Percentiles rank a stretch among this genome's conserved stretches.
Conservation (phyloP, 1,140 invertebrate species). For the Megalopta genalis region DNA sequence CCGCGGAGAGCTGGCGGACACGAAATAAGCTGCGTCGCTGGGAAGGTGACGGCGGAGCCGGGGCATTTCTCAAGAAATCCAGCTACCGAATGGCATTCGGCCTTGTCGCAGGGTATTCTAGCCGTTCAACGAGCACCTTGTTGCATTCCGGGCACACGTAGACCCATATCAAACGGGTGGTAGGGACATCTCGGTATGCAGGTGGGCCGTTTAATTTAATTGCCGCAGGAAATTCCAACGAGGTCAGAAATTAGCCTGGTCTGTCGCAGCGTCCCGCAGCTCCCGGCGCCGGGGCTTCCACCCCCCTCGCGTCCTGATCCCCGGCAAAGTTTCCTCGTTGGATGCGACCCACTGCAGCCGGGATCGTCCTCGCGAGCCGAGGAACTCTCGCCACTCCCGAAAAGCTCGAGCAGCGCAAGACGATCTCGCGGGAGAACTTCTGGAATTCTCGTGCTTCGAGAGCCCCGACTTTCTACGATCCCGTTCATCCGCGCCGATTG, state of each 20-base stretch:
- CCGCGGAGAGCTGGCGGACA: background rate
- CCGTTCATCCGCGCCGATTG: background rate
- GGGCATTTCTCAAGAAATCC: background rate
- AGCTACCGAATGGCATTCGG: background rate
- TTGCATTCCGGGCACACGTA: constrained; percentile 4
- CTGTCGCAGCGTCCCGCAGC: background rate
- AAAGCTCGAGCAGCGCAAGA: background rate
- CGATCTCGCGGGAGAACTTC: background rate
- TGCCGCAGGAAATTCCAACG: constrained; percentile 50
- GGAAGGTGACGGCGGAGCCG: background rate
- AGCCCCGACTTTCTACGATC: background rate
- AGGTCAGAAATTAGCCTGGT: constrained; percentile 36
- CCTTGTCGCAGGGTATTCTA: background rate
- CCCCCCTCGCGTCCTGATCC: background rate
- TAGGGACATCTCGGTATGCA: constrained; percentile 39
- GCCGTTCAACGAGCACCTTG: background rate
- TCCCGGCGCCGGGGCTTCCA: no score
- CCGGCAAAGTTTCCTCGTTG: background rate
- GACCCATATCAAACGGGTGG: background rate
- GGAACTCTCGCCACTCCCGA: background rate
- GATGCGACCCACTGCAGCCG: background rate
- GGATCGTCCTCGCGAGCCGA: background rate
- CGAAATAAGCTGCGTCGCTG: background rate
- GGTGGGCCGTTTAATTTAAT: constrained; percentile 52
- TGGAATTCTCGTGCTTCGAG: background rate